A percentile compares a stretch with the other conserved stretches of the same genome.
These are phyloP conservation scores for Xanthia togata DNA, from an alignment of 2,888 invertebrate genomes.

Conservation along the genomic window DNA sequence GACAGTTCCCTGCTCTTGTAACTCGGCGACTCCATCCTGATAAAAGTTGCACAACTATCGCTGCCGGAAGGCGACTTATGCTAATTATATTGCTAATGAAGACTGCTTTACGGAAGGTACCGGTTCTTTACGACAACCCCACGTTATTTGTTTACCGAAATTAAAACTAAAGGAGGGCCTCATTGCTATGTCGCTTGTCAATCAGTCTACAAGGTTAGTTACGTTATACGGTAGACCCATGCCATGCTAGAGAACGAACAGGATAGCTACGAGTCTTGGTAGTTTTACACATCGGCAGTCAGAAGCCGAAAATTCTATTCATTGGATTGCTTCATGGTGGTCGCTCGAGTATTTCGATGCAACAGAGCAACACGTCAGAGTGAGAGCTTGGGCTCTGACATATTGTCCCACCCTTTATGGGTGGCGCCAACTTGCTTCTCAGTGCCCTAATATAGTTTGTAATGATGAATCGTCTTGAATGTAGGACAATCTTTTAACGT, in stretches of 20 bases:
- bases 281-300: neutral
- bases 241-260: neutral
- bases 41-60: constrained; percentile 65
- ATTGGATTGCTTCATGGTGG: neutral
- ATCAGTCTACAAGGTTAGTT: constrained; percentile 4
- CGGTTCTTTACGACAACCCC: constrained; percentile 45
- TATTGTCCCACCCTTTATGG: neutral
- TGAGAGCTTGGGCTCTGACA: neutral
- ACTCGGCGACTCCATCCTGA: constrained; percentile 48
- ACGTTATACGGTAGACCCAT: neutral
- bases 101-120: constrained; percentile 57
- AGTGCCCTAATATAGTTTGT: constrained; percentile 1
- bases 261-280: neutral
- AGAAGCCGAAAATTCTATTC: neutral
- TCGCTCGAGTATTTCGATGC: neutral
- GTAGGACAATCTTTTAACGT: neutral
- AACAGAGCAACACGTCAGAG: neutral
- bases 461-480: constrained; percentile 13
- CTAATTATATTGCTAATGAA: constrained; percentile 70
- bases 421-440: neutral
- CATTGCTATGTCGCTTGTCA: constrained; percentile 11
- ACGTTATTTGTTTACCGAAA: constrained; percentile 23
- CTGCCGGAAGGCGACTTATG: constrained; percentile 67
- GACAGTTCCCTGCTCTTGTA: constrained; percentile 31
- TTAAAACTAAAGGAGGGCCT: constrained; percentile 7